Conservation (phyloP, 2,113 vertebrate genomes). For the Phylloscopus trochilus region DNA sequence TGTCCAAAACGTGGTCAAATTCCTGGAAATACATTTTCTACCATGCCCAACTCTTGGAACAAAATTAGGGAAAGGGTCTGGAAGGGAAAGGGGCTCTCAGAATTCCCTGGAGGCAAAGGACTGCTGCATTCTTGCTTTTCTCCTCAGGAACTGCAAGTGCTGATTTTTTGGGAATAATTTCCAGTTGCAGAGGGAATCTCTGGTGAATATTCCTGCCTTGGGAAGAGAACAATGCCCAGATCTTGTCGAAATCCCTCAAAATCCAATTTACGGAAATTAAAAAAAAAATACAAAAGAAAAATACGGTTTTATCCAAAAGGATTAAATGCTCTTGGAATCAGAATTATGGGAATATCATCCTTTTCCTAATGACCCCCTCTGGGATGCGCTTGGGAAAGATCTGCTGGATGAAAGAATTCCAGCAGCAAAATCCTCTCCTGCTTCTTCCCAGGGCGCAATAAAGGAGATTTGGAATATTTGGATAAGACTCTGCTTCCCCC, state of each 20-base stretch:
- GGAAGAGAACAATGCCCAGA: background rate
- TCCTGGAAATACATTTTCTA: background rate
- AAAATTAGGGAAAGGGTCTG: background rate
- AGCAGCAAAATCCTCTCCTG: background rate
- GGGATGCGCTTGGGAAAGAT: background rate
- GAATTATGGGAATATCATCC: background rate
- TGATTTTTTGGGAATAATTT: background rate
- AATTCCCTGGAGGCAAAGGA: background rate
- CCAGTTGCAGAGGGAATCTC: background rate
- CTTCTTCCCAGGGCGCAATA: background rate
- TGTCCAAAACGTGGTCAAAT: fast-evolving
- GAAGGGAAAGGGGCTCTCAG: background rate
- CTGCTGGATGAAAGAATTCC: background rate
- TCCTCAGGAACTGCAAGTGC: background rate
- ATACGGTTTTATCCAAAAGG: too few species aligned
- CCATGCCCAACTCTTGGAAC: background rate
- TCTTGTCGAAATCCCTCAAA: background rate
- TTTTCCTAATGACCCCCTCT: background rate
- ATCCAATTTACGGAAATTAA: too few species aligned
- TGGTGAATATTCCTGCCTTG: background rate
- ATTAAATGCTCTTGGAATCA: too few species aligned
- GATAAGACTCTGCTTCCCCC: too few species aligned
- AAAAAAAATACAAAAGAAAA: background rate
- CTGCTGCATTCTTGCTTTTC: background rate
- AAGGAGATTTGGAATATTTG: background rate